phyloP scores from a whole-genome alignment of 2,797 vertebrate species.

The Hozukius guyotensis region DNA sequence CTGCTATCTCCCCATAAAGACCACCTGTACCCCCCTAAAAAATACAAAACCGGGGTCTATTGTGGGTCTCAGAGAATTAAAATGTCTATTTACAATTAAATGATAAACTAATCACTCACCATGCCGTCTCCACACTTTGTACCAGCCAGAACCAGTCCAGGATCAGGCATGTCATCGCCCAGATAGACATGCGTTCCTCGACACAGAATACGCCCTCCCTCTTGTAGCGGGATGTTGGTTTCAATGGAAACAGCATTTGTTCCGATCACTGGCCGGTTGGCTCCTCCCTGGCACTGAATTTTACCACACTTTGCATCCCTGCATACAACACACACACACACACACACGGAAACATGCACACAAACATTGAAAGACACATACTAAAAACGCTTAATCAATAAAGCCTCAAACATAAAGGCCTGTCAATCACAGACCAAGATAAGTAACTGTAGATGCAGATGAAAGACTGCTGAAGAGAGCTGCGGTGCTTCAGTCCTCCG shows the following conservation, averaged over 20 bases:
- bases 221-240: conserved; percentile 96
- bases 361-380: not conserved
- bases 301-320: conserved; percentile 98
- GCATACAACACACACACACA: conserved; percentile 5
- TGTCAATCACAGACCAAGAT: conserved; percentile 39
- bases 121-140: conserved; percentile 95
- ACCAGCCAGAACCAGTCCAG: conserved; percentile 95
- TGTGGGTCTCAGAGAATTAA: not conserved
- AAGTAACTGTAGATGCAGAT: conserved; percentile 30
- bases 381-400: conserved; percentile 5
- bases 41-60: no score
- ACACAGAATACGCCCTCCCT: conserved; percentile 94
- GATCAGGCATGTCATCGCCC: conserved; percentile 97
- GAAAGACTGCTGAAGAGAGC: conserved; percentile 37
- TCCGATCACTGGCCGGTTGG: conserved; percentile 95
- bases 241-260: conserved; percentile 99
- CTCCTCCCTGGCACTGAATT: conserved; percentile 98
- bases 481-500: conserved; percentile 32
- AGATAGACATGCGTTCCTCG: conserved; percentile 98
- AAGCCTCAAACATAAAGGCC: not conserved
- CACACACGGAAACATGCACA: not conserved
- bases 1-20: fast-evolving
- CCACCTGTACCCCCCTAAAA: no score
- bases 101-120: conserved; percentile 79
- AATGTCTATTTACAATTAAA: not conserved